A percentile compares a stretch with the other conserved stretches of the same genome.
Conservation (phyloP, 2,888 invertebrate species). For the Cryptus viduatorius region DNA sequence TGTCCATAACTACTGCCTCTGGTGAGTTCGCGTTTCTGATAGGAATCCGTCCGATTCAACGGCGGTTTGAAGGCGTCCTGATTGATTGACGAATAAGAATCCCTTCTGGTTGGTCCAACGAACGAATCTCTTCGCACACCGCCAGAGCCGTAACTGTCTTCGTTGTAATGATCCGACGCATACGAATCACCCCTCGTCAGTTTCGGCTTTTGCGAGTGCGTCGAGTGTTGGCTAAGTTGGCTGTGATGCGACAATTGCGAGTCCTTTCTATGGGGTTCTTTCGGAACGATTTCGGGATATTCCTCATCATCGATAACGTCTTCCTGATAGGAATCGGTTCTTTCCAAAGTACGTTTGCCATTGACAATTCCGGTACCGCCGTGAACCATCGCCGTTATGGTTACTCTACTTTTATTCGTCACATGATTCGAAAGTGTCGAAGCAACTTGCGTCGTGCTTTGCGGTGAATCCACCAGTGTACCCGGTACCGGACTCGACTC, state of each 20-base stretch:
- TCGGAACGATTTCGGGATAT: slow-evolving; percentile 78
- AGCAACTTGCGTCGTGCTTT: slow-evolving; percentile 81
- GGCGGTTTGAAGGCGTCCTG: slow-evolving; percentile 78
- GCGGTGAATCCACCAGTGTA: slow-evolving; percentile 76
- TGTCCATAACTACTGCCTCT: slow-evolving; percentile 74
- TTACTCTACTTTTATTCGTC: slow-evolving; percentile 81
- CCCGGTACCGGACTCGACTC: slow-evolving; percentile 76
- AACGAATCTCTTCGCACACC: slow-evolving; percentile 74
- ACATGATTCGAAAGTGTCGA: slow-evolving; percentile 82
- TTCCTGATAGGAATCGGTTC: slow-evolving; percentile 81
- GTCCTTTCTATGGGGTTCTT: slow-evolving; percentile 80
- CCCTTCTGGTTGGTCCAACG: slow-evolving; percentile 74
- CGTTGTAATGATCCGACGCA: slow-evolving; percentile 80
- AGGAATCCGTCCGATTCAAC: slow-evolving; percentile 78
- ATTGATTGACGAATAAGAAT: slow-evolving; percentile 79
- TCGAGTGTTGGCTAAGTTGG: slow-evolving; percentile 77
- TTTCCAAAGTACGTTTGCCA: slow-evolving; percentile 82
- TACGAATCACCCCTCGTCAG: slow-evolving; percentile 80
- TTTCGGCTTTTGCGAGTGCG: slow-evolving; percentile 79
- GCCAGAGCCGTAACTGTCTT: slow-evolving; percentile 70
- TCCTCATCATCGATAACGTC: slow-evolving; percentile 79
- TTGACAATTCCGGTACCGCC: slow-evolving; percentile 84
- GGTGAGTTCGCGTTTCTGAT: slow-evolving; percentile 76
- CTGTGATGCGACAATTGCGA: slow-evolving; percentile 79
- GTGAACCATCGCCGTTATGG: slow-evolving; percentile 85